Conservation (phyloP, 2,888 invertebrate genomes). For the Silvanus unidentatus region DNA sequence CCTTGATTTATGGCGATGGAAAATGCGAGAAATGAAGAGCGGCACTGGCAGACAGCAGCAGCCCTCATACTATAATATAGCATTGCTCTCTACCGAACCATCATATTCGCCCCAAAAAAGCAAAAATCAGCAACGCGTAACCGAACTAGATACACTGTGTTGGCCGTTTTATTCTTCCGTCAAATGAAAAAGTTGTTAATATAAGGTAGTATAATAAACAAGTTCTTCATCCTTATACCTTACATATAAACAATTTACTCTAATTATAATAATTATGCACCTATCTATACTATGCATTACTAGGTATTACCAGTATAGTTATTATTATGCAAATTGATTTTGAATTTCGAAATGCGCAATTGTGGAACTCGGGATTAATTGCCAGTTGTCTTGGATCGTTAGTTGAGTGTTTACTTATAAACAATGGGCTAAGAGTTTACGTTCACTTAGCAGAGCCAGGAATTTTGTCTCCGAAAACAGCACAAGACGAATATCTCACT, state of each 20-base stretch:
- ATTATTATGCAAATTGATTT: too few relatives aligned
- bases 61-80: conserved; percentile 1
- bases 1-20: conserved; percentile 50
- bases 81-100: conserved; percentile 18
- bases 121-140: conserved; percentile 26
- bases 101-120: conserved; percentile 26
- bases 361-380: conserved; percentile 1
- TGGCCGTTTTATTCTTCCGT: too few relatives aligned
- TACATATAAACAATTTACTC: too few relatives aligned
- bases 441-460: conserved; percentile 30
- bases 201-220: too few relatives aligned
- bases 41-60: conserved; percentile 42
- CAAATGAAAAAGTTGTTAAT: too few relatives aligned
- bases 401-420: conserved; percentile 12
- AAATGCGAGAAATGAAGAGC: conserved; percentile 52
- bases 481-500: conserved; percentile 39
- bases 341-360: too few relatives aligned
- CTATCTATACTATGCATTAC: too few relatives aligned
- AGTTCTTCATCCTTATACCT: too few relatives aligned
- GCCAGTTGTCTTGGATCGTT: conserved; percentile 8
- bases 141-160: conserved; percentile 8
- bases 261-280: too few relatives aligned
- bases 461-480: conserved; percentile 35
- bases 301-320: too few relatives aligned
- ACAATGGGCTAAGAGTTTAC: conserved; percentile 8